phyloP scores from a whole-genome alignment of 2,888 invertebrate species.

The Apodemia zela region DNA sequence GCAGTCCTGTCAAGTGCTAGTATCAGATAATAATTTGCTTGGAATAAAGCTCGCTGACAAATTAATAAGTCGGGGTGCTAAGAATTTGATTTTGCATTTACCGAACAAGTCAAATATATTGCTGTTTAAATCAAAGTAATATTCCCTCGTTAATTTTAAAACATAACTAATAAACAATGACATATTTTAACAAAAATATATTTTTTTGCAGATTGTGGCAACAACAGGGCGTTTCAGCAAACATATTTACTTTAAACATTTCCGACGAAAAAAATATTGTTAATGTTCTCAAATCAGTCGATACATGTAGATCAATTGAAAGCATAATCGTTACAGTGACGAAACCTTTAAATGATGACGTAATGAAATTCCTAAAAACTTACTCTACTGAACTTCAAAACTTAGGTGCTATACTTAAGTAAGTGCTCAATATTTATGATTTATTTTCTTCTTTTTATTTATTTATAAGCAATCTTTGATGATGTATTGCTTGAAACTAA shows the following conservation, averaged over 20 bases:
- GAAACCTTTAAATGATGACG: neutral
- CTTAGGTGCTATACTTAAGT: neutral
- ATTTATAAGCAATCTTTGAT: no score
- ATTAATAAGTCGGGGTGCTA: no score
- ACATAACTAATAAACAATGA: neutral
- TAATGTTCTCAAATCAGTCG: neutral
- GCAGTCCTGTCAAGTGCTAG: slow-evolving; percentile 39
- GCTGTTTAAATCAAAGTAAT: slow-evolving; percentile 24
- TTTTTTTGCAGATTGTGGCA: neutral
- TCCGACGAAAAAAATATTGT: slow-evolving; percentile 1
- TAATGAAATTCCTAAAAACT: neutral
- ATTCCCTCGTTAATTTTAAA: neutral
- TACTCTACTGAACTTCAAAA: neutral
- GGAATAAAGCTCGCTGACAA: no score
- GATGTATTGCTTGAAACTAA: no score
- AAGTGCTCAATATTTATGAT: no score
- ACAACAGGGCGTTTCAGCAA: slow-evolving; percentile 4
- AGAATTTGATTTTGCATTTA: slow-evolving; percentile 11
- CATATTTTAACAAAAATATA: neutral
- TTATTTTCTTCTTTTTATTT: no score
- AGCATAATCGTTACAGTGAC: neutral
- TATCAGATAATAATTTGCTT: slow-evolving; percentile 39
- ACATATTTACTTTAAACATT: slow-evolving; percentile 3
- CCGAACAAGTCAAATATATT: slow-evolving; percentile 21
- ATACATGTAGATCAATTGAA: slow-evolving; percentile 1